These are phyloP conservation scores for Ips nitidus DNA, from an alignment of 1,140 invertebrate genomes.

Conservation along the genomic window DNA sequence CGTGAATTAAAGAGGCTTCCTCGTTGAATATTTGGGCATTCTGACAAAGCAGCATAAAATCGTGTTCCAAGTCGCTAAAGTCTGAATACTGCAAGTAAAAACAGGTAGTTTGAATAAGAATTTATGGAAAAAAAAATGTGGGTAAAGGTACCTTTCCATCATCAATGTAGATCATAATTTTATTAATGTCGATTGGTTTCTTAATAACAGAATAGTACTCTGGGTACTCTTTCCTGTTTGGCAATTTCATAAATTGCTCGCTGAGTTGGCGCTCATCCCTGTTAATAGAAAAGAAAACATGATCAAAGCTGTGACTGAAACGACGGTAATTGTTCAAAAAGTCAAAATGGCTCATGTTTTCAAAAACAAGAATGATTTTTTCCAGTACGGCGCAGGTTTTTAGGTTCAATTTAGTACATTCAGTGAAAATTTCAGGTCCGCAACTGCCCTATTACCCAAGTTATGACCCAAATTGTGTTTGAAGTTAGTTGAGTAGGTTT, in stretches of 20 bases:
- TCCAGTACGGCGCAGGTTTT: too few relatives aligned
- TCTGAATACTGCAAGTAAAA: slow-evolving; percentile 63
- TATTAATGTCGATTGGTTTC: slow-evolving; percentile 94
- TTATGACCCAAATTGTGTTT: too few relatives aligned
- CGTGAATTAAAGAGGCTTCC: slow-evolving; percentile 92
- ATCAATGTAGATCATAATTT: slow-evolving; percentile 83
- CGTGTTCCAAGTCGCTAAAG: slow-evolving; percentile 86
- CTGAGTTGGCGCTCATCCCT: slow-evolving; percentile 83
- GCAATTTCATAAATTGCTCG: slow-evolving; percentile 93
- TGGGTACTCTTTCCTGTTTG: slow-evolving; percentile 86
- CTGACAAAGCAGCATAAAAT: slow-evolving; percentile 91
- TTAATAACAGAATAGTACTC: slow-evolving; percentile 99
- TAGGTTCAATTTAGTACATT: too few relatives aligned
- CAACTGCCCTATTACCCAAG: too few relatives aligned
- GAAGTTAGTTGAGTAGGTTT: too few relatives aligned
- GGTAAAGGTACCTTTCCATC: slow-evolving; percentile 69
- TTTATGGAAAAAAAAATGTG: not conserved
- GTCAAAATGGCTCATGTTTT: too few relatives aligned
- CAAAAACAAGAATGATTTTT: too few relatives aligned
- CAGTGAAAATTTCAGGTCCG: too few relatives aligned
- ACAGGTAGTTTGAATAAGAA: too few relatives aligned
- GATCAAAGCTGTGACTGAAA: too few relatives aligned
- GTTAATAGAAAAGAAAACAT: slow-evolving; percentile 36
- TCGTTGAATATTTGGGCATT: slow-evolving; percentile 98
- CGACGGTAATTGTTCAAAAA: too few relatives aligned